phyloP scores from a whole-genome alignment of 2,888 invertebrate genomes.

The Imbricaverruca yamaguchii region DNA sequence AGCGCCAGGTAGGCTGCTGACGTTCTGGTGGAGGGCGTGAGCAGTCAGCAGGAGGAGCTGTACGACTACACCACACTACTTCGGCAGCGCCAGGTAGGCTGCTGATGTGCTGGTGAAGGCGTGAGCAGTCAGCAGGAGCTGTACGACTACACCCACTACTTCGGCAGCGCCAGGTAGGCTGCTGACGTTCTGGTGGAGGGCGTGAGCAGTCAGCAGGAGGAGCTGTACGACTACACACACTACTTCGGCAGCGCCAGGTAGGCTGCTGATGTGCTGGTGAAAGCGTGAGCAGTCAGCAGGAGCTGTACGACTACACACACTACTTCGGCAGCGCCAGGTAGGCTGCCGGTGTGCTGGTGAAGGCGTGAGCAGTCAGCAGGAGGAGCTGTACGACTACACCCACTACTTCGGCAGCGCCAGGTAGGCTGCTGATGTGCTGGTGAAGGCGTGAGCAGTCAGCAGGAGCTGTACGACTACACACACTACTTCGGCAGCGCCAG shows the following conservation, averaged over 20 bases:
- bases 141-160: conserved; percentile 40
- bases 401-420: conserved; percentile 39
- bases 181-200: conserved; percentile 53
- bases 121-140: conserved; percentile 49
- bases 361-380: conserved; percentile 51
- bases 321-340: conserved; percentile 38
- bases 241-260: conserved; percentile 38
- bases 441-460: conserved; percentile 51
- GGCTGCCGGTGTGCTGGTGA: conserved; percentile 41
- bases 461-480: conserved; percentile 44
- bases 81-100: conserved; percentile 35
- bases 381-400: conserved; percentile 40
- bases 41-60: conserved; percentile 47
- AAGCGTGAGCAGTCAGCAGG: conserved; percentile 51
- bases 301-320: conserved; percentile 41
- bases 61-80: conserved; percentile 40
- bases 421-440: conserved; percentile 46
- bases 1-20: conserved; percentile 41
- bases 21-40: conserved; percentile 52
- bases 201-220: conserved; percentile 49
- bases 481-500: conserved; percentile 39
- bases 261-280: conserved; percentile 49
- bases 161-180: conserved; percentile 35
- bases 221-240: conserved; percentile 39
- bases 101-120: conserved; percentile 52